Base-by-base conservation (phyloP, 2,113 vertebrate genomes). In the Nestor notabilis region DNA sequence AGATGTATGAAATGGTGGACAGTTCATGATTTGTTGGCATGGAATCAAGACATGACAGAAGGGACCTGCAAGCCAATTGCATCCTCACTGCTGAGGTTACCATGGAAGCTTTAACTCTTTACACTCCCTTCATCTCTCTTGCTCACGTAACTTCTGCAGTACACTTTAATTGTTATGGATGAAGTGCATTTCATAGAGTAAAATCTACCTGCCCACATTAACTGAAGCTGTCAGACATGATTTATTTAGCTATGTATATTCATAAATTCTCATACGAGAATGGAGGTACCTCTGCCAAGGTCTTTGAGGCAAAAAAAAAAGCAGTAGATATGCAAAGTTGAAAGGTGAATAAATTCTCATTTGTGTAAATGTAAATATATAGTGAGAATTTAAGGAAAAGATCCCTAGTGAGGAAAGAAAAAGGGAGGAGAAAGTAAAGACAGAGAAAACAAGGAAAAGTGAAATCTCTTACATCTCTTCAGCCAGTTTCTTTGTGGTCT, bases 31-130 rank as follows among this genome's bases (percentile, higher is more conserved):
- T 96, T 94, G 96, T 97, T 97, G 97, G 97, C 93, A 90, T 96
- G 95, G 96, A 98, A 97, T 96, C 98, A 98, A 96, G 97, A 98
- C 0, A 7, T 93, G 87, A 94, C 90, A 96, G 95, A 95, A 96
- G 77, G 85, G 91, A 95, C 91, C n/a, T 10, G 44, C 0, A 41
- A 98, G 87, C 97, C 97, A 97, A 96, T 97, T 97, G 96, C 74
- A 93, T 96, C 61, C 35, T 97, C 92, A 52, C 94, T 91, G 74
- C 79, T 11, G 61, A 94, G 90, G 98, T 98, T 98, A 97, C 98
- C 97, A 98, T 98, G 98, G 98, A 98, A 98, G 95, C 97, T 90
- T 94, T 89, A 88, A 94, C 83, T 93, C 89, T 72, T 94, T 79
- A 21, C n/a, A 74, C 23, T 87, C 86, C 47, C 81, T 92, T 71